phyloP scores from a whole-genome alignment of 2,888 invertebrate genomes.

The Hypercompe scribonia region DNA sequence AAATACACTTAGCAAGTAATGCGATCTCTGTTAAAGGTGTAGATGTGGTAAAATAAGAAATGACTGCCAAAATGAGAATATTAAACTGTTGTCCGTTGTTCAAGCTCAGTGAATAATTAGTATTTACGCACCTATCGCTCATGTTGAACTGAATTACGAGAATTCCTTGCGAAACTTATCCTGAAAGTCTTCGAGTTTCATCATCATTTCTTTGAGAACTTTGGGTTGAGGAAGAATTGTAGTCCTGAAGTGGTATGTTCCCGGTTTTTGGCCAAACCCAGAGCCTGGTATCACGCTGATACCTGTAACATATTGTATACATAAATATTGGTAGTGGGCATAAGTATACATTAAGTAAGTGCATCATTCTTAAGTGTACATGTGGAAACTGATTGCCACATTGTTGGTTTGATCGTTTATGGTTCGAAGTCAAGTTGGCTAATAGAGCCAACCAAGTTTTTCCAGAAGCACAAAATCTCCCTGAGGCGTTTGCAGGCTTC shows the following conservation, averaged over 20 bases:
- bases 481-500: too few relatives aligned
- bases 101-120: not conserved
- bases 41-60: too few relatives aligned
- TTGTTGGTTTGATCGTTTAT: too few relatives aligned
- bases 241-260: slow-evolving; percentile 97
- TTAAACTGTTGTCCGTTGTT: not conserved
- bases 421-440: too few relatives aligned
- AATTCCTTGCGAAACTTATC: slow-evolving; percentile 88
- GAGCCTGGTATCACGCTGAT: slow-evolving; percentile 98
- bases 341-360: too few relatives aligned
- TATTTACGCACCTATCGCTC: not conserved
- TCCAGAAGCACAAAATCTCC: too few relatives aligned
- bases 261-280: slow-evolving; percentile 97
- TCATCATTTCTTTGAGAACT: slow-evolving; percentile 93
- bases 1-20: too few relatives aligned
- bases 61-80: not conserved
- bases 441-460: too few relatives aligned
- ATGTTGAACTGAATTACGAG: slow-evolving; percentile 47
- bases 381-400: too few relatives aligned
- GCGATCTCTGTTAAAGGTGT: too few relatives aligned
- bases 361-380: too few relatives aligned
- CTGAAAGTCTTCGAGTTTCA: slow-evolving; percentile 94
- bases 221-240: slow-evolving; percentile 97
- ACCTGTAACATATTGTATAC: slow-evolving; percentile 79
- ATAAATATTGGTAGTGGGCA: not conserved